phyloP scores from a whole-genome alignment of 2,113 vertebrate species.

The Recurvirostra avosetta region DNA sequence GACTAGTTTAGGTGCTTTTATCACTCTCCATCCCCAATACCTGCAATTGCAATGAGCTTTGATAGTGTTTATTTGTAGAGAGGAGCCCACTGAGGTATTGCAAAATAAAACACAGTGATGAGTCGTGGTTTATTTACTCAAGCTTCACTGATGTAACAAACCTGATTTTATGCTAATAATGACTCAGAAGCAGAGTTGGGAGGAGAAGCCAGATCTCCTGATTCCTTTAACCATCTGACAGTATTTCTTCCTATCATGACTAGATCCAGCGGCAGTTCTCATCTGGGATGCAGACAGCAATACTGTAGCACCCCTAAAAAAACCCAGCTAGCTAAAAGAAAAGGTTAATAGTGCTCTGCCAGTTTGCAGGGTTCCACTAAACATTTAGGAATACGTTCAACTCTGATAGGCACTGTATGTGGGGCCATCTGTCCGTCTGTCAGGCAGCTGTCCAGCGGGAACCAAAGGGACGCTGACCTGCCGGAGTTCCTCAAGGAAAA shows the following conservation, averaged over 20 bases:
- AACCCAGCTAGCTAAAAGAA: neutral
- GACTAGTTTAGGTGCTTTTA: neutral
- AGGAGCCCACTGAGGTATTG: conserved; percentile 53
- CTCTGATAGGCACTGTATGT: neutral
- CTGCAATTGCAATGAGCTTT: neutral
- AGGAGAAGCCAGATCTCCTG: conserved; percentile 49
- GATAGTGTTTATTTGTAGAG: conserved; percentile 44
- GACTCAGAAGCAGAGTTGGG: conserved; percentile 40
- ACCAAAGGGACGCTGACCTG: neutral
- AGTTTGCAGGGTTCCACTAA: neutral
- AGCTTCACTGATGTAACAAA: conserved; percentile 63
- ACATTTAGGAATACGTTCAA: neutral
- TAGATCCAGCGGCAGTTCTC: neutral
- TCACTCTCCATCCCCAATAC: neutral
- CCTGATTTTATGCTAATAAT: conserved; percentile 64
- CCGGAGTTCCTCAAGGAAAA: neutral
- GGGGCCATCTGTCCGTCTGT: neutral
- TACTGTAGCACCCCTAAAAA: neutral
- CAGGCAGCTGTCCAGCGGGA: neutral
- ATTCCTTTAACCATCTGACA: conserved; percentile 1
- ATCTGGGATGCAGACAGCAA: neutral
- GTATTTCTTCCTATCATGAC: neutral
- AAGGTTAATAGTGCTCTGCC: neutral
- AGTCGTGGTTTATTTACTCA: conserved; percentile 65
- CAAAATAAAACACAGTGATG: conserved; percentile 61